Evolutionary conservation across 2,113 vertebrate species (phyloP), one percentile per base, ranked within the genome.

Genomic region (Urocolius indicus): DNA sequence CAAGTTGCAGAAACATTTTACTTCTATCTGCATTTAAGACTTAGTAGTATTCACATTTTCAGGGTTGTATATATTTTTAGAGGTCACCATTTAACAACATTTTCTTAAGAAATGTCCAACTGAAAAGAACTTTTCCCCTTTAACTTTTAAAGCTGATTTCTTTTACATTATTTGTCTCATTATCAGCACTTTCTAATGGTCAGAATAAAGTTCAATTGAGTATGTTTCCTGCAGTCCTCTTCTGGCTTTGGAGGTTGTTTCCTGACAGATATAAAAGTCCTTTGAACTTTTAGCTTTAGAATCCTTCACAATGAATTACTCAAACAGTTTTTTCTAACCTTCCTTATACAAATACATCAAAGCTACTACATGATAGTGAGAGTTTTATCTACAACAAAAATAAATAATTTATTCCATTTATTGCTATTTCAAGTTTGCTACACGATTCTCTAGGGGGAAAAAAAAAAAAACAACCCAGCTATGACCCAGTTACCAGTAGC

Each of bases 231-330:
- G 14, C 61, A 52, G 34, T 67, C n/a, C 0, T 58, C 14, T 63
- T 52, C 59, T 43, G 13, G 29, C 21, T 82, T 84, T 69, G 18
- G 46, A 88, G 19, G 78, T 4, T 38, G 15, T 82, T 81, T 87
- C 76, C 74, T 79, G 49, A 93, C 23, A 87, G 51, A 81, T 43
- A 23, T 24, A n/a, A 87, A 41, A 82, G 65, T 61, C 77, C 27
- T 76, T 75, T 78, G 69, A 95, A 91, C 62, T 79, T 79, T 76
- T 18, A 84, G 58, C 54, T 85, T 91, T 24, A 78, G 36, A 92
- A 78, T 41, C 27, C 12, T 81, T 89, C 24, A 5, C 2, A 2
- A 61, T 78, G 66, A 92, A 89, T 58, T 34, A 89, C 57, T 94
- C 62, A 89, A 79, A 72, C 7, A 27, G 59, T 63, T 7, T 63